A percentile compares a stretch with the other conserved stretches of the same genome.
Evolutionary conservation across 2,888 invertebrate species (phyloP).

Genomic region (Ernsta delagoae): DNA sequence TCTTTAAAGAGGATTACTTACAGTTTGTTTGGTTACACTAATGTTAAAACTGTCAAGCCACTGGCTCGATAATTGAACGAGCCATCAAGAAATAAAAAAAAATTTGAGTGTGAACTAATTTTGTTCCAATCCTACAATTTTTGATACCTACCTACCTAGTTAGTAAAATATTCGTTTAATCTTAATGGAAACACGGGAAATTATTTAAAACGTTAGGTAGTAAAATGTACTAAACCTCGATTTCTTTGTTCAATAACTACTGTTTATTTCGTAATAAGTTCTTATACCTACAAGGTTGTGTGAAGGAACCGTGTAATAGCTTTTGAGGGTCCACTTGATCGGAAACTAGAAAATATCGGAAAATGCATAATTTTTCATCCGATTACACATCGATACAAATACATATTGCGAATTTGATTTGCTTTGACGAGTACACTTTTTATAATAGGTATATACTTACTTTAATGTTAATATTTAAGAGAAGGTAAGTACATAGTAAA

Average conservation of each 20-base stretch:
- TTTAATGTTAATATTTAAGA: no score
- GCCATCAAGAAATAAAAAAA: slow-evolving; percentile 12
- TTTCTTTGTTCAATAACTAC: not conserved
- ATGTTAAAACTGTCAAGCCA: slow-evolving; percentile 60
- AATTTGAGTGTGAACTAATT: slow-evolving; percentile 25
- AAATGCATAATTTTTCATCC: slow-evolving; percentile 81
- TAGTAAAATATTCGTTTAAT: not conserved
- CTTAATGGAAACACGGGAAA: not conserved
- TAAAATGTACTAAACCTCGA: no score
- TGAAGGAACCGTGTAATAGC: slow-evolving; percentile 72
- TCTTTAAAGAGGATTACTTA: slow-evolving; percentile 69
- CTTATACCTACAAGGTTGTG: slow-evolving; percentile 44
- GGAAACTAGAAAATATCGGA: slow-evolving; percentile 70
- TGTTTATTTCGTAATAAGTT: slow-evolving; percentile 5
- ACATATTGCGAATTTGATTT: slow-evolving; percentile 2
- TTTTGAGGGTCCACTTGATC: slow-evolving; percentile 65
- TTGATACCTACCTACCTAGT: not conserved
- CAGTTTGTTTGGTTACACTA: slow-evolving; percentile 76
- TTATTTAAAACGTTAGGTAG: not conserved
- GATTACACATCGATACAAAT: slow-evolving; percentile 69
- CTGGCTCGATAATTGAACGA: slow-evolving; percentile 39
- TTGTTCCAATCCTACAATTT: slow-evolving; percentile 7
- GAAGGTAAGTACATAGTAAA: no score
- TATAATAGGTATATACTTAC: not conserved
- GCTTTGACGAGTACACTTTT: slow-evolving; percentile 5